Base-by-base conservation (phyloP, 2,888 invertebrate species). In the Carterocephalus palaemon region DNA sequence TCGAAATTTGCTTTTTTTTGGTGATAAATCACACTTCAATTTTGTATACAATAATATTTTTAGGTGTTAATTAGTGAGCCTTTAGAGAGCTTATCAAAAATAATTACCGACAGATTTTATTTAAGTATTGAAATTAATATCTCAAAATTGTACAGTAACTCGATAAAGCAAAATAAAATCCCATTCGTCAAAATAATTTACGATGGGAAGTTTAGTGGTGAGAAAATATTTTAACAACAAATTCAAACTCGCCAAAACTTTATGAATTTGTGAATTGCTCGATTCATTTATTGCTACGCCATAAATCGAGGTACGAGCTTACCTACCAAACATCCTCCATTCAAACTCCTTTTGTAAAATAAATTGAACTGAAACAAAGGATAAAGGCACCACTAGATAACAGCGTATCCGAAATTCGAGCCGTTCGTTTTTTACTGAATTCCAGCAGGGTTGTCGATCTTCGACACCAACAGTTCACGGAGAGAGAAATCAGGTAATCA, bases 321-420 rank as follows among this genome's bases (percentile, higher is more conserved):
- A n/a, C n/a, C n/a, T 10, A 33, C 17, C 19, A 7, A 33, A 17
- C 6, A 22, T 4, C 10, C 16, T 41, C 26, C 33, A 42, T 42
- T 42, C 26, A 41, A 33, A 19, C 17, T 19, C 12, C 13, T 42
- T 42, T 34, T 42, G 13, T 42, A 20, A 38, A 38, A 28, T 10
- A 41, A 41, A 42, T 28, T 42, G 19, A 34, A 42, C 26, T 28
- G 20, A 42, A 42, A 42, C 42, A 42, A 42, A 42, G 34, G 32
- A 42, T 34, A 28, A 26, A 42, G 33, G 15, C 42, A 20, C 29
- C 20, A 29, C 32, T 42, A 42, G 34, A 42, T 41, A 41, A 34
- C 42, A 42, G 34, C 34, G 42, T 42, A 42, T 42, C 42, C 42
- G 33, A 42, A 42, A 42, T 42, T 28, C 28, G 28, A 42, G 7